phyloP scores from a whole-genome alignment of 1,140 invertebrate genomes.

The Trialeurodes vaporariorum region DNA sequence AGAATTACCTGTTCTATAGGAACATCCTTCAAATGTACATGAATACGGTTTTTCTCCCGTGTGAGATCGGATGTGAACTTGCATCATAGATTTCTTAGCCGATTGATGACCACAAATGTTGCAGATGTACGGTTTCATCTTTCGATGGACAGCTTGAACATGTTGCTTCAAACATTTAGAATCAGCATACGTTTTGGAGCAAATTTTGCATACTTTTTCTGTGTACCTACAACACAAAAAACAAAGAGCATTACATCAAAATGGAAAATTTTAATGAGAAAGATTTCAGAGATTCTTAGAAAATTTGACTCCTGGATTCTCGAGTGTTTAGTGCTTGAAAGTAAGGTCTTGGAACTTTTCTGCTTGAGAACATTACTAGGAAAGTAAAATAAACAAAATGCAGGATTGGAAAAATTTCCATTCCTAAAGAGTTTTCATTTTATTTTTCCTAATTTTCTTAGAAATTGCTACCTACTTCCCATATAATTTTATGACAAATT shows the following conservation, averaged over 20 bases:
- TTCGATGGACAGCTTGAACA: slow-evolving; percentile 51
- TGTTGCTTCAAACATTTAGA: slow-evolving; percentile 47
- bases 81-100: slow-evolving; percentile 47
- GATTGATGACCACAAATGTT: slow-evolving; percentile 56
- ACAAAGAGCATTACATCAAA: not conserved
- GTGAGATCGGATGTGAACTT: slow-evolving; percentile 62
- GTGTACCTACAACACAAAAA: slow-evolving; percentile 25
- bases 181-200: slow-evolving; percentile 45
- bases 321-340: too few species aligned
- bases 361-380: too few species aligned
- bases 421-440: too few species aligned
- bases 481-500: too few species aligned
- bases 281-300: too few species aligned
- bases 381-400: too few species aligned
- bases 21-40: slow-evolving; percentile 18
- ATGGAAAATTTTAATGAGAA: too few species aligned
- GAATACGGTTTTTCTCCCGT: slow-evolving; percentile 39
- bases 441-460: too few species aligned
- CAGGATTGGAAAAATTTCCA: too few species aligned
- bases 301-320: too few species aligned
- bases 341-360: too few species aligned
- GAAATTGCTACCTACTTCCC: too few species aligned
- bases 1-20: slow-evolving; percentile 23
- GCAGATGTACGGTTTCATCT: slow-evolving; percentile 57
- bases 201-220: slow-evolving; percentile 37